Evolutionary conservation across 2,888 invertebrate species (phyloP).

Genomic region (Pantelozetes paolii): DNA sequence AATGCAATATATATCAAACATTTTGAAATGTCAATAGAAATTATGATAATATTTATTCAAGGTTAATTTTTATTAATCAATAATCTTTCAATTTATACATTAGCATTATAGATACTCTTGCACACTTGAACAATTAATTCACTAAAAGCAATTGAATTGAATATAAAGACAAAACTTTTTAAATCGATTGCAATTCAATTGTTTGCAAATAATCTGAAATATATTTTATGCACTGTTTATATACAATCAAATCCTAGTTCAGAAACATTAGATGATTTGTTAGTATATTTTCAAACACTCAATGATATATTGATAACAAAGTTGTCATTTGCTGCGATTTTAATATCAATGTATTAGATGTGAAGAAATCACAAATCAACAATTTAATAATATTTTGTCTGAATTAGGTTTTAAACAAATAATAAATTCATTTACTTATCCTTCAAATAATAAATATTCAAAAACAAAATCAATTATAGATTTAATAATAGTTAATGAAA

Average conservation of each 20-base stretch:
- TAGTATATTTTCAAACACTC: background rate
- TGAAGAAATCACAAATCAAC: background rate
- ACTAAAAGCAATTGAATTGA: background rate
- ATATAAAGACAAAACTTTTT: background rate
- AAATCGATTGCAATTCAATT: background rate
- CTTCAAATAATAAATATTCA: background rate
- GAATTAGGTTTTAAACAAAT: background rate
- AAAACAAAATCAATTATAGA: conserved; percentile 6
- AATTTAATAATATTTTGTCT: background rate
- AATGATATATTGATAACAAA: background rate
- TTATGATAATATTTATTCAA: too few species aligned
- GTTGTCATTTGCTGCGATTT: background rate
- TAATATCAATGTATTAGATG: background rate
- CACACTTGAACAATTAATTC: too few species aligned
- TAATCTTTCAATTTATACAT: too few species aligned
- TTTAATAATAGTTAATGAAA: background rate
- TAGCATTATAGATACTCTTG: too few species aligned
- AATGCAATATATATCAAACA: too few species aligned
- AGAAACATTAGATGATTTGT: background rate
- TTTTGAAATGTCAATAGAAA: too few species aligned
- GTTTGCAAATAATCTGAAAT: background rate
- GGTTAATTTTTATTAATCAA: too few species aligned
- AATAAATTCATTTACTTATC: background rate
- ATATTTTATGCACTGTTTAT: background rate
- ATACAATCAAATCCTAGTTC: background rate